These are phyloP conservation scores for Falco columbarius DNA, from an alignment of 2,797 vertebrate genomes.

Conservation along the genomic window DNA sequence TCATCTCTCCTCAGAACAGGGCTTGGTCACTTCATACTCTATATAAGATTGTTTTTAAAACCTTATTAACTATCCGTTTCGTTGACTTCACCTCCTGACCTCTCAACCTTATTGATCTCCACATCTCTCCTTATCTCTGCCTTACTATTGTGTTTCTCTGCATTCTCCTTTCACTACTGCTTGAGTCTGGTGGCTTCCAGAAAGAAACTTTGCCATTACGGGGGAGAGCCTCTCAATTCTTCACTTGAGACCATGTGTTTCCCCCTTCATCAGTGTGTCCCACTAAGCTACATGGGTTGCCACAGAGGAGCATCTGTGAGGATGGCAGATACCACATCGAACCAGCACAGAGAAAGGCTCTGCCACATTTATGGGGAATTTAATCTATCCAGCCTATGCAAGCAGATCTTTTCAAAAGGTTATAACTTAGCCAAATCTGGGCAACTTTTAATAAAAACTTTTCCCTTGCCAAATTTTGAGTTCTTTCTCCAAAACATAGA, in stretches of 20 bases:
- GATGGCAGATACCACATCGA: not conserved
- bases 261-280: not conserved
- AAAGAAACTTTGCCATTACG: not conserved
- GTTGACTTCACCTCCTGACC: not conserved
- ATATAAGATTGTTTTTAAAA: not conserved
- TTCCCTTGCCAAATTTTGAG: conserved; percentile 14
- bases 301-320: not conserved
- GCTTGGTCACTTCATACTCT: not conserved
- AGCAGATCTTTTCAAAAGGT: not conserved
- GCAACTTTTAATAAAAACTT: conserved; percentile 30
- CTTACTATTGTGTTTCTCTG: not conserved
- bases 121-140: not conserved
- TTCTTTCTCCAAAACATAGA: conserved; percentile 32
- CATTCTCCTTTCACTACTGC: not conserved
- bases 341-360: not conserved
- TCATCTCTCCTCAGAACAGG: not conserved
- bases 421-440: not conserved
- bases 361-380: not conserved
- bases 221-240: not conserved
- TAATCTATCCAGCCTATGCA: not conserved
- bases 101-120: not conserved
- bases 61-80: not conserved
- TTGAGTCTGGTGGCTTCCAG: not conserved
- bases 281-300: not conserved
- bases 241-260: not conserved